A percentile compares a stretch with the other conserved stretches of the same genome.
Evolutionary conservation across 2,113 vertebrate genomes (phyloP).

Genomic region (Arvicanthis niloticus): DNA sequence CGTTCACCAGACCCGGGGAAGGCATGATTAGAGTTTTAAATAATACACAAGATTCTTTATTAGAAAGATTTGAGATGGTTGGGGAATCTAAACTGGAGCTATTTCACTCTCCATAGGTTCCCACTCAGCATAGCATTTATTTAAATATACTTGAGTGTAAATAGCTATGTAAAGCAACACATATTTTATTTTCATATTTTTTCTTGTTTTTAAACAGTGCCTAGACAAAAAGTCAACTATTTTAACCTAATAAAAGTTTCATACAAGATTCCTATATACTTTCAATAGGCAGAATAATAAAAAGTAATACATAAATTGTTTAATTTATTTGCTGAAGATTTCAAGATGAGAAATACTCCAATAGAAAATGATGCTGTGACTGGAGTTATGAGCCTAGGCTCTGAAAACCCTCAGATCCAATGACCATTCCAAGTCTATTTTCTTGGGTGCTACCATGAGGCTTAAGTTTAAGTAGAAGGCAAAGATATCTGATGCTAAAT

Average conservation of each 20-base stretch:
- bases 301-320: background rate
- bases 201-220: background rate
- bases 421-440: too few species aligned
- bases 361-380: background rate
- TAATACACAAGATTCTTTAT: constrained; percentile 65
- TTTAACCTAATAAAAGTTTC: background rate
- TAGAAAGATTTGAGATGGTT: constrained; percentile 54
- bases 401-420: background rate
- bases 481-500: background rate
- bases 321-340: constrained; percentile 38
- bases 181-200: background rate
- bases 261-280: background rate
- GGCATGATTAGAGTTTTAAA: constrained; percentile 71
- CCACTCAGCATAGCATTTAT: background rate
- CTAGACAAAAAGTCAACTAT: background rate
- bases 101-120: constrained; percentile 50
- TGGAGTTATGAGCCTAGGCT: background rate
- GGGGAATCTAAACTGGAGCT: constrained; percentile 31
- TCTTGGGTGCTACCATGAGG: background rate
- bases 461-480: background rate
- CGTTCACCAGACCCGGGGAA: constrained; percentile 35
- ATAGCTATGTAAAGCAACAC: background rate
- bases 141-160: constrained; percentile 18
- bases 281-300: background rate
- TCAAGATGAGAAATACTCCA: background rate